Evolutionary conservation across 2,888 invertebrate species (phyloP).

Genomic region (Proisotoma minuta): DNA sequence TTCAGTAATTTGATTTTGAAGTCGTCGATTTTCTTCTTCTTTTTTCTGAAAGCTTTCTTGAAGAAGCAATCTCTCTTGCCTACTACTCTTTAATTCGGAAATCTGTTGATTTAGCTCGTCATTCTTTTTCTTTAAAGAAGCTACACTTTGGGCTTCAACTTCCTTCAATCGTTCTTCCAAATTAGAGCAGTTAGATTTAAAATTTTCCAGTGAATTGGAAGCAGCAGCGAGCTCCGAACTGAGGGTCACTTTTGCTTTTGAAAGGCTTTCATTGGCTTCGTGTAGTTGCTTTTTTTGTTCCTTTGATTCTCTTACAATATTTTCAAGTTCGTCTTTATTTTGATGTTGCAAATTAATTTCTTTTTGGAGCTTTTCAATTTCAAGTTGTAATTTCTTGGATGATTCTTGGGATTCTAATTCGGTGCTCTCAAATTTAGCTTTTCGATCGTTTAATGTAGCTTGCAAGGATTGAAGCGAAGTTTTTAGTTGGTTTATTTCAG

Average conservation of each 20-base stretch:
- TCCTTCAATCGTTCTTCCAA: constrained; percentile 22
- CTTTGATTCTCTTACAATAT: constrained; percentile 24
- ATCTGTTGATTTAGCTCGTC: neutral
- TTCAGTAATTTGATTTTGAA: neutral
- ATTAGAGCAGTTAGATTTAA: constrained; percentile 4
- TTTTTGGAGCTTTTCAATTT: constrained; percentile 24
- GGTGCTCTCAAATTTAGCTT: constrained; percentile 38
- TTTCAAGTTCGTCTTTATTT: constrained; percentile 16
- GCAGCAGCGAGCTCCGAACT: neutral
- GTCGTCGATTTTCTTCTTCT: neutral
- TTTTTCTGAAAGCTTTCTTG: neutral
- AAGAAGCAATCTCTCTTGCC: neutral
- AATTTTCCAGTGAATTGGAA: neutral
- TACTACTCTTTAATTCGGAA: neutral
- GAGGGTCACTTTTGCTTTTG: neutral
- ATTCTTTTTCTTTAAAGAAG: neutral
- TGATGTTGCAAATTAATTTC: constrained; percentile 23
- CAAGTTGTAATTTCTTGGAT: constrained; percentile 48
- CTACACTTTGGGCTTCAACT: constrained; percentile 32
- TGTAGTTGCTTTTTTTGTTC: constrained; percentile 18
- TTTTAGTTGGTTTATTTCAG: constrained; percentile 24
- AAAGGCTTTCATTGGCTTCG: neutral
- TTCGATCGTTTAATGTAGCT: constrained; percentile 13
- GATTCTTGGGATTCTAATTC: constrained; percentile 47
- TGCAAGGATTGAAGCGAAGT: constrained; percentile 41